A percentile compares a stretch with the other conserved stretches of the same genome.
These are phyloP conservation scores for Lasioglossum oenotherae DNA, from an alignment of 2,888 invertebrate genomes.

Conservation along the genomic window DNA sequence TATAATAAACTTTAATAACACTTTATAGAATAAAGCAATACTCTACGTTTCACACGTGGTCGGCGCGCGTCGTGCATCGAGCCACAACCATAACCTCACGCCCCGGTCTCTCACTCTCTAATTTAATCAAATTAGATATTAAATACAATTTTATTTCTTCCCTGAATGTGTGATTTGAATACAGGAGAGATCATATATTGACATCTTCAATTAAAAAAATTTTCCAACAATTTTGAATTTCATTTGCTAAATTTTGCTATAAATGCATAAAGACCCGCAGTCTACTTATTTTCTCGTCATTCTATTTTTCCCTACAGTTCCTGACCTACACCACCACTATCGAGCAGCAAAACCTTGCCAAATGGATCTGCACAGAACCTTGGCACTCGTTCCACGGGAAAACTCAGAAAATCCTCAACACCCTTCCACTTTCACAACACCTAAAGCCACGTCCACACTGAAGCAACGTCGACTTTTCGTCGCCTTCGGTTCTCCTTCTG, in stretches of 20 bases:
- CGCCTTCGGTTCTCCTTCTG: not conserved
- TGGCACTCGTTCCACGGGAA: not conserved
- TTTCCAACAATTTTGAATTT: no score
- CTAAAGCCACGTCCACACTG: not conserved
- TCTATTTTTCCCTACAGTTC: not conserved
- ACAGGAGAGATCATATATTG: no score
- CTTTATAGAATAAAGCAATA: no score
- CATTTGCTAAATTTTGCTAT: no score
- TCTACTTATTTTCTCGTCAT: not conserved
- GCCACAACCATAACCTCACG: no score
- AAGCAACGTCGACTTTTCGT: not conserved
- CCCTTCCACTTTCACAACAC: not conserved
- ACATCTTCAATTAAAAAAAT: no score
- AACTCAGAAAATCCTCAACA: not conserved
- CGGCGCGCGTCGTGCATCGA: no score
- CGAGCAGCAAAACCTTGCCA: not conserved
- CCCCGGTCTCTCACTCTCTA: no score
- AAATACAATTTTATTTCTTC: not conserved
- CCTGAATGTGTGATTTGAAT: no score
- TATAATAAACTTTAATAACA: no score
- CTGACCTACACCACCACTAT: not conserved
- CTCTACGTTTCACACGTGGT: no score
- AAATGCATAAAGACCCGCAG: no score
- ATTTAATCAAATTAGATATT: not conserved
- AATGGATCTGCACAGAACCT: not conserved